Evolutionary conservation across 2,888 invertebrate genomes (phyloP).

Genomic region (Pherbina coryleti): DNA sequence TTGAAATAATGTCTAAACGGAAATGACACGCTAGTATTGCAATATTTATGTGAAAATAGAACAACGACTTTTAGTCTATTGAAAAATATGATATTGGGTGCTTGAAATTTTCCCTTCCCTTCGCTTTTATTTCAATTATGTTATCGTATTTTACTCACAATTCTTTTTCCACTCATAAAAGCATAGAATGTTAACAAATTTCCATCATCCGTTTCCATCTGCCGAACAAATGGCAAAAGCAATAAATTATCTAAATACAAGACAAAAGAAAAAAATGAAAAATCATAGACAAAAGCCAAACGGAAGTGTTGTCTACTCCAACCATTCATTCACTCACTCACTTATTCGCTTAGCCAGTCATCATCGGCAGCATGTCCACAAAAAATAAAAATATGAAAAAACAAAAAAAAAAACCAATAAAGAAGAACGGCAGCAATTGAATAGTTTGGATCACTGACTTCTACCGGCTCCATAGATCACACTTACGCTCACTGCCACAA

Average conservation of each 20-base stretch:
- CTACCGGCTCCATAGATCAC: constrained; percentile 35
- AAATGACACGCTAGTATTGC: no score
- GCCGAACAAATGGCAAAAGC: constrained; percentile 19
- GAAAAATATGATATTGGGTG: no score
- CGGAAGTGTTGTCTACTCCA: constrained; percentile 28
- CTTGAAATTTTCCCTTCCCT: no score
- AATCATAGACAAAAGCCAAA: constrained; percentile 12
- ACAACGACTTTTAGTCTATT: no score
- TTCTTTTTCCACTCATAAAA: no score
- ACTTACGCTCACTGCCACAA: not conserved
- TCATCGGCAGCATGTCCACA: constrained; percentile 45
- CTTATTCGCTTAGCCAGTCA: not conserved
- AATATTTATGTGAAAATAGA: no score
- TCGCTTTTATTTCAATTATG: no score
- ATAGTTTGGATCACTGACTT: constrained; percentile 62
- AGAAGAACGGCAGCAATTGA: constrained; percentile 53
- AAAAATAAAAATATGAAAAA: constrained; percentile 9
- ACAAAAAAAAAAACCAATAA: constrained; percentile 16
- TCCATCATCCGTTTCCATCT: constrained; percentile 15
- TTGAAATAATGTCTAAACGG: no score
- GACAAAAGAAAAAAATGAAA: not conserved
- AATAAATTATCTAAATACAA: constrained; percentile 25
- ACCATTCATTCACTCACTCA: not conserved
- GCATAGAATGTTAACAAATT: not conserved
- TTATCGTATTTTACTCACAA: no score